These are phyloP conservation scores for Podotricha telesiphe DNA, from an alignment of 2,888 invertebrate genomes.

Conservation along the genomic window DNA sequence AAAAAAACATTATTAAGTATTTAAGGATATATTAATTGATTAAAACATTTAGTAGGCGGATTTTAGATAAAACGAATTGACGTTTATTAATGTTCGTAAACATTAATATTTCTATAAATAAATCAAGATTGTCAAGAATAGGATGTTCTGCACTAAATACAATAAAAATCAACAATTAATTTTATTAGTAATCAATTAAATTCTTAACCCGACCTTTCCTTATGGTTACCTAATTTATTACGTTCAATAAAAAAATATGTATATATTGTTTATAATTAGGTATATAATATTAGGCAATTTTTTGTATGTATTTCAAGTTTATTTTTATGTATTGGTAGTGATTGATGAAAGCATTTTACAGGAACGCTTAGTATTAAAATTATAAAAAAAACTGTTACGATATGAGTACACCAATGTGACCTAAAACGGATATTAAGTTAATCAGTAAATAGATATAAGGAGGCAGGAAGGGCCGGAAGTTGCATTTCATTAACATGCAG, in stretches of 20 bases:
- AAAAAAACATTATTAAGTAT: no score
- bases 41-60: not conserved
- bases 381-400: not conserved
- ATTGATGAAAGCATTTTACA: no score
- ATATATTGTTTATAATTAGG: no score
- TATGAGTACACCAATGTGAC: not conserved
- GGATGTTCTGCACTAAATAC: slow-evolving; percentile 1
- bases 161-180: not conserved
- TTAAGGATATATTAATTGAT: not conserved
- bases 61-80: not conserved
- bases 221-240: not conserved
- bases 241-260: not conserved
- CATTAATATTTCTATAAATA: slow-evolving; percentile 9
- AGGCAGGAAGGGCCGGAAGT: no score
- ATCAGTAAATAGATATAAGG: slow-evolving; percentile 6
- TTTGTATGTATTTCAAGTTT: no score
- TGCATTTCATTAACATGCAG: not conserved
- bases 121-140: not conserved
- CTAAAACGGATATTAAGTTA: slow-evolving; percentile 1
- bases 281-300: no score
- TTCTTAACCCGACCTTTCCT: not conserved
- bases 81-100: slow-evolving; percentile 1
- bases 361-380: no score
- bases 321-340: no score
- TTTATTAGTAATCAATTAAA: not conserved